Conservation (phyloP, 2,113 vertebrate genomes). For the Sylvietta virens region DNA sequence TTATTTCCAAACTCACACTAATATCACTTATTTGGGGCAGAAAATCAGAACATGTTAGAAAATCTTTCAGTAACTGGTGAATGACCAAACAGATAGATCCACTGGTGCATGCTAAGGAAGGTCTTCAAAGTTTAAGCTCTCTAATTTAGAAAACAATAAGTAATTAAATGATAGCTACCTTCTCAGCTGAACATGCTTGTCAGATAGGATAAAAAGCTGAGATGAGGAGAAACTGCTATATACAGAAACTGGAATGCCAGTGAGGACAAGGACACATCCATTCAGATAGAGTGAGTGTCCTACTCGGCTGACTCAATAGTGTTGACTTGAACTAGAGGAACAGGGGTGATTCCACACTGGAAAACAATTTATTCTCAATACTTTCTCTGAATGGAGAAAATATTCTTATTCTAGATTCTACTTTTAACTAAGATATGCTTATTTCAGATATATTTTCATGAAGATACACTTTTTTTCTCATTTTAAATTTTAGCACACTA, state of each 20-base stretch:
- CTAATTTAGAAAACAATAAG: background rate
- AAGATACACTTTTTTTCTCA: background rate
- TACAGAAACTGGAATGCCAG: background rate
- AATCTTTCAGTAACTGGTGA: background rate
- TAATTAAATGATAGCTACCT: background rate
- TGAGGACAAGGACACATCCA: background rate
- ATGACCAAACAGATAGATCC: background rate
- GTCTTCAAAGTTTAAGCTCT: background rate
- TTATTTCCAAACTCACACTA: background rate
- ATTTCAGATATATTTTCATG: background rate
- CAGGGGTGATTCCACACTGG: background rate
- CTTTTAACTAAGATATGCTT: background rate
- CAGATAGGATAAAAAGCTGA: background rate
- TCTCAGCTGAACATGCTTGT: background rate
- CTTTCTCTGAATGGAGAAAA: background rate
- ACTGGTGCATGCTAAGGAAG: background rate
- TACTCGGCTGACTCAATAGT: background rate
- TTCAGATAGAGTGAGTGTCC: rapidly evolving
- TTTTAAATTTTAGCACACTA: background rate
- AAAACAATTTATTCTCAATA: background rate
- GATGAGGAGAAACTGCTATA: background rate
- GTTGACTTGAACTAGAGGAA: background rate
- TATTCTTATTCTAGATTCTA: background rate
- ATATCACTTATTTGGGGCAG: background rate
- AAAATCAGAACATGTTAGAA: background rate